Conservation (phyloP, 2,113 vertebrate species). For the Pseudorasbora parva region DNA sequence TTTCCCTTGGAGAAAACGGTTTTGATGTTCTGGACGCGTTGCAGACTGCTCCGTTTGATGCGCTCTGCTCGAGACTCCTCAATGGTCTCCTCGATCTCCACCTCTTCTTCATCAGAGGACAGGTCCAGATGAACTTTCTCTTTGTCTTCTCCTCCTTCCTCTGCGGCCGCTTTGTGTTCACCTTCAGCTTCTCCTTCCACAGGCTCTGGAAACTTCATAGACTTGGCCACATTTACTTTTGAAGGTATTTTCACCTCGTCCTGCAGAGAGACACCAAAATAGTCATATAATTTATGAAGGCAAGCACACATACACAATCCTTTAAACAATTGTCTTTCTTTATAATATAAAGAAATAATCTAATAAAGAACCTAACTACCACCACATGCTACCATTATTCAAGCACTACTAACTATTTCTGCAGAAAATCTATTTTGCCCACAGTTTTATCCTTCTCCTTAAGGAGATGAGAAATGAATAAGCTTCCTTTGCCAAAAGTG, state of each 20-base stretch:
- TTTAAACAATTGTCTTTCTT: background rate
- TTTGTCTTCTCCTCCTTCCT: constrained; percentile 64
- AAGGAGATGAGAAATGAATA: constrained; percentile 44
- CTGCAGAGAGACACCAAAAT: constrained; percentile 71
- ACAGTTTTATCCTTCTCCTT: constrained; percentile 37
- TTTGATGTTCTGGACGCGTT: constrained; percentile 92
- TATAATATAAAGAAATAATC: background rate
- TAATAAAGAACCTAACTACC: background rate
- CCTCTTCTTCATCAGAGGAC: constrained; percentile 93
- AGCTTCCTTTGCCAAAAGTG: constrained; percentile 30
- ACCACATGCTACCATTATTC: background rate
- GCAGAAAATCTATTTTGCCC: constrained; percentile 27
- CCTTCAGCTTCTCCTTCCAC: constrained; percentile 70
- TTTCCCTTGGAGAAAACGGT: constrained; percentile 96
- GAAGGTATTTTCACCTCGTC: constrained; percentile 92
- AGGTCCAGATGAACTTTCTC: constrained; percentile 85
- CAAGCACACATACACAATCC: background rate
- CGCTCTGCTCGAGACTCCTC: constrained; percentile 92
- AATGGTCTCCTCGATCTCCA: constrained; percentile 87
- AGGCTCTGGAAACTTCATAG: constrained; percentile 82
- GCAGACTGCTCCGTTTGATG: constrained; percentile 92
- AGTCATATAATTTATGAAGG: background rate
- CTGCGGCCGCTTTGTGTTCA: constrained; percentile 68
- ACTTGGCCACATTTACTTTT: constrained; percentile 88
- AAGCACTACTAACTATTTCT: background rate